Percentiles rank a stretch among this genome's conserved stretches.
Conservation (phyloP, 2,888 invertebrate genomes). For the Marronus borbonicus region DNA sequence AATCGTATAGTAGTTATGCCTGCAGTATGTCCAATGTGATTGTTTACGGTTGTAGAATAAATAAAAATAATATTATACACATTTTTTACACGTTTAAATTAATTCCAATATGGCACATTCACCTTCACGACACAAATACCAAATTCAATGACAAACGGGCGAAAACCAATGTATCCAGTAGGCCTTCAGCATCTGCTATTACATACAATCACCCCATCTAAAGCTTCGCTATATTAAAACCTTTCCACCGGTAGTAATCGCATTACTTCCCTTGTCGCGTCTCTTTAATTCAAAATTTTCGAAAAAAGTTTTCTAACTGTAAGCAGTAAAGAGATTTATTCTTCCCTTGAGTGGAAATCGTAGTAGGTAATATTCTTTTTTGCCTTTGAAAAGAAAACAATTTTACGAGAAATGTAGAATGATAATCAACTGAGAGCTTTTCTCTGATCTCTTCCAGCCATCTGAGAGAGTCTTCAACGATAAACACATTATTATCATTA, state of each 20-base stretch:
- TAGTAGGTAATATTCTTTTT: conserved; percentile 11
- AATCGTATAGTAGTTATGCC: too few species aligned
- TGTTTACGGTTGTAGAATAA: too few species aligned
- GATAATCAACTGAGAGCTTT: conserved; percentile 24
- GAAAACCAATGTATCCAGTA: neutral
- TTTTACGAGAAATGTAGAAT: conserved; percentile 12
- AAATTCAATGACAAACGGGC: too few species aligned
- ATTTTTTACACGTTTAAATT: too few species aligned
- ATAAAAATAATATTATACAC: too few species aligned
- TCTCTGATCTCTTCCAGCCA: conserved; percentile 37
- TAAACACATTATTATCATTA: conserved; percentile 87
- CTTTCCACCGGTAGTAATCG: conserved; percentile 21
- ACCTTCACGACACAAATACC: too few species aligned
- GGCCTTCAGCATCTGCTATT: too few species aligned
- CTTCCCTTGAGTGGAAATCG: neutral
- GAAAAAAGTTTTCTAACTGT: neutral
- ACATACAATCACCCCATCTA: neutral
- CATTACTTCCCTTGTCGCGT: conserved; percentile 9
- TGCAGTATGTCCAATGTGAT: too few species aligned
- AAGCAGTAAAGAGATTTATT: conserved; percentile 2
- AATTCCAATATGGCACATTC: too few species aligned
- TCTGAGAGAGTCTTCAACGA: conserved; percentile 68
- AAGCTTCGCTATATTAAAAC: conserved; percentile 21
- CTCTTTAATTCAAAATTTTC: conserved; percentile 28
- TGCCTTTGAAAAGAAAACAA: conserved; percentile 22